phyloP scores from a whole-genome alignment of 1,140 invertebrate genomes.

The Drosophila tropicalis region DNA sequence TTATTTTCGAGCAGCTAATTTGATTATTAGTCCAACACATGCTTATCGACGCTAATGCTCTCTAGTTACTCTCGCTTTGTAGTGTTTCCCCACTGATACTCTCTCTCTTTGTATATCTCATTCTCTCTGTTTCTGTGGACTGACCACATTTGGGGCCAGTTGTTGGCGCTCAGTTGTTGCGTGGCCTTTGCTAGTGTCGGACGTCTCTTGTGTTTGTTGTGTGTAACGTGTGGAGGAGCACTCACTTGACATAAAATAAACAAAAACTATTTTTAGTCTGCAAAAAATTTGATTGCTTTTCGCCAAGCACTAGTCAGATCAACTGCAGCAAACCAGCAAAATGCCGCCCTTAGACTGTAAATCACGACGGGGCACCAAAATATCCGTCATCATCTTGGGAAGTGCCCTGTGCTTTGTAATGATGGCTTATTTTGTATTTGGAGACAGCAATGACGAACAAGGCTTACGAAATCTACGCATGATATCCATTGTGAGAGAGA shows the following conservation, averaged over 20 bases:
- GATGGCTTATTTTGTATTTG: slow-evolving; percentile 82
- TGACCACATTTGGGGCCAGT: neutral
- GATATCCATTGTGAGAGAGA: slow-evolving; percentile 76
- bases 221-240: slow-evolving; percentile 23
- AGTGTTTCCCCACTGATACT: slow-evolving; percentile 12
- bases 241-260: slow-evolving; percentile 59
- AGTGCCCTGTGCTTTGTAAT: slow-evolving; percentile 76
- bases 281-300: slow-evolving; percentile 48
- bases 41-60: neutral
- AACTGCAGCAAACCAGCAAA: slow-evolving; percentile 49
- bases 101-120: slow-evolving; percentile 14
- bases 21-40: slow-evolving; percentile 59
- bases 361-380: slow-evolving; percentile 80
- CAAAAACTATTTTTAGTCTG: slow-evolving; percentile 77
- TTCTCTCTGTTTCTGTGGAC: neutral
- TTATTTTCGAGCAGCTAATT: slow-evolving; percentile 51
- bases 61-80: neutral
- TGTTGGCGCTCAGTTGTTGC: slow-evolving; percentile 50
- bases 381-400: slow-evolving; percentile 78
- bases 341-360: slow-evolving; percentile 74
- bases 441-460: slow-evolving; percentile 80
- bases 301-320: slow-evolving; percentile 32
- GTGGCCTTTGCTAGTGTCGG: slow-evolving; percentile 44
- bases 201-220: slow-evolving; percentile 42
- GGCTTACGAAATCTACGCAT: slow-evolving; percentile 77